Evolutionary conservation across 2,113 vertebrate species (phyloP), one percentile per base, ranked within the genome.

Genomic region (Platysternon megacephalum): DNA sequence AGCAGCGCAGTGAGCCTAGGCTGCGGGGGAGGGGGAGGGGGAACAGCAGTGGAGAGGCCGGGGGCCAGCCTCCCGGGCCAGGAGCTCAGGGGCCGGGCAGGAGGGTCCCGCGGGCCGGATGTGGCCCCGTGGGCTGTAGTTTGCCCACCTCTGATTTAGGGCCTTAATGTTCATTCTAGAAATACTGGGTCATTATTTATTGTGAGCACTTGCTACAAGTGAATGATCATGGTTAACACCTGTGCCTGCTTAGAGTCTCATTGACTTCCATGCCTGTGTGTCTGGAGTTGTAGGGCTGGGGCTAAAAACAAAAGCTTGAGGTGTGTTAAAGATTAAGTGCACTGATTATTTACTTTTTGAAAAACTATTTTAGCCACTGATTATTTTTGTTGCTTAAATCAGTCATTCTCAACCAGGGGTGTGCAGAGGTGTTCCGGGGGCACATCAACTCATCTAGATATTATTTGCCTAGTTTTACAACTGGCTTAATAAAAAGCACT

Each of bases 91-190:
- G 48, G 48, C 49, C 2, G 4, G 13, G 49, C 49, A 49, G 49
- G 49, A 49, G 49, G 14, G 49, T 49, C 13, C 49, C 14, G 49
- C 14, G 49, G 49, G 49, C 49, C 49, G 1, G 49, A 49, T 49
- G 13, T 49, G 49, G 49, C 49, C 49, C 49, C 49, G 2, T 14
- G 4, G 13, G 14, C 49, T 49, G 49, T 49, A 49, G 13, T 49
- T 49, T 49, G 49, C 49, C 13, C 49, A 49, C 14, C 49, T 49
- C 49, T 49, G 49, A 91, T 1, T 32, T 8, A 12, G 6, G 44
- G 68, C 42, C 81, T 44, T 78, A 0, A 5, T 42, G 0, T 6
- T 46, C 6, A 7, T 44, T 92, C 53, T n/a, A 51, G 4, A 6
- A 68, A 1, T 68, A 3, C 32, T 35, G 39, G 85, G 74, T 35